Evolutionary conservation across 2,888 invertebrate species (phyloP).

Genomic region (Limnephilus marmoratus): DNA sequence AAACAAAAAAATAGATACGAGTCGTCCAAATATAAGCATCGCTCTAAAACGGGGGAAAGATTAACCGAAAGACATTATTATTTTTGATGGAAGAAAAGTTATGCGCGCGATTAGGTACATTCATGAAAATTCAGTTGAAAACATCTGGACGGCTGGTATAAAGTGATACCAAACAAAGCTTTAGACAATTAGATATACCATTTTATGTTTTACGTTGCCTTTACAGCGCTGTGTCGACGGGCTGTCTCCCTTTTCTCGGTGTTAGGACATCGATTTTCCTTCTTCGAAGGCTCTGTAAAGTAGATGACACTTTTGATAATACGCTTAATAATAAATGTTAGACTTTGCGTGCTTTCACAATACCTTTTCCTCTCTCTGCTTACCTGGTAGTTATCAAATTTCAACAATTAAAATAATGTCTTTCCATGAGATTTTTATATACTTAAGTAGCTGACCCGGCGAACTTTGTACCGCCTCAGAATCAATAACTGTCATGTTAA

Average conservation of each 20-base stretch:
- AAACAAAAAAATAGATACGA: too few relatives aligned
- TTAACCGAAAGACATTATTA: not conserved
- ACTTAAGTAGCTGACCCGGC: too few relatives aligned
- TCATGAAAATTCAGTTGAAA: constrained; percentile 9
- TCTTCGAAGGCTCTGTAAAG: not conserved
- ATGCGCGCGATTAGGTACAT: not conserved
- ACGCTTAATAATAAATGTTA: not conserved
- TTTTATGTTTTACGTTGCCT: constrained; percentile 63
- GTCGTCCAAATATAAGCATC: too few relatives aligned
- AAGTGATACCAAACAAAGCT: constrained; percentile 60
- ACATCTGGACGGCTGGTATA: constrained; percentile 30
- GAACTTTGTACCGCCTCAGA: too few relatives aligned
- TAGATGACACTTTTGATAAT: not conserved
- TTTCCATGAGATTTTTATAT: not conserved
- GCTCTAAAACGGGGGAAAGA: not conserved
- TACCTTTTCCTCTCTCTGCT: not conserved
- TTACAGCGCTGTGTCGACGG: constrained; percentile 52
- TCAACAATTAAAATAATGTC: not conserved
- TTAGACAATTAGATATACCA: constrained; percentile 64
- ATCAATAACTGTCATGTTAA: too few relatives aligned
- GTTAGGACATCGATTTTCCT: constrained; percentile 7
- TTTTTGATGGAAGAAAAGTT: not conserved
- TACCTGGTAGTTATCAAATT: not conserved
- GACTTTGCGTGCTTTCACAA: not conserved
- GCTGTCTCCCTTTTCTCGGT: constrained; percentile 17